Evolutionary conservation across 2,888 invertebrate genomes (phyloP).

Genomic region (Stenoptilia bipunctidactyla): DNA sequence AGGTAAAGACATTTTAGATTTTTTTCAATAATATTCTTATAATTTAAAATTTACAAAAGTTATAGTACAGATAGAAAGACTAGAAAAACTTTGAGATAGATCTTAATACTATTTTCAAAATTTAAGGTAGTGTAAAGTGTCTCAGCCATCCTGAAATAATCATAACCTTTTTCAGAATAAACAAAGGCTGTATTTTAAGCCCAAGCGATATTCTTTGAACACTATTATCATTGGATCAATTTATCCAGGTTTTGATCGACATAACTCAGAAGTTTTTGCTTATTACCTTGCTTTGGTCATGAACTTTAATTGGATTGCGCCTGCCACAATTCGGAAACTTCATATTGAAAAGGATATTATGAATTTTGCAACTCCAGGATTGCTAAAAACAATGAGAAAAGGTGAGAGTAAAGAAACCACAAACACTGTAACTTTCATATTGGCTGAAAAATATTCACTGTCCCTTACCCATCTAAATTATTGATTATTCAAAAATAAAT

Average conservation of each 20-base stretch:
- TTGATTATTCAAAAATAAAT: too few relatives aligned
- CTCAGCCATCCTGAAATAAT: too few relatives aligned
- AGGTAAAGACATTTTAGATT: constrained; percentile 56
- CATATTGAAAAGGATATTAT: constrained; percentile 78
- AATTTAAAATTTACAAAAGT: too few relatives aligned
- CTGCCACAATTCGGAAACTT: constrained; percentile 82
- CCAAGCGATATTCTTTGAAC: constrained; percentile 85
- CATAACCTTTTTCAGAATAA: constrained; percentile 71
- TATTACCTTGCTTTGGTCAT: constrained; percentile 89
- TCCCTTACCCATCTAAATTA: too few relatives aligned
- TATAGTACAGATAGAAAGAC: too few relatives aligned
- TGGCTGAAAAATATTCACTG: too few relatives aligned
- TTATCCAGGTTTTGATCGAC: constrained; percentile 91
- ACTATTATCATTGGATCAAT: constrained; percentile 84
- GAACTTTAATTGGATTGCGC: constrained; percentile 84
- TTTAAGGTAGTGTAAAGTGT: too few relatives aligned
- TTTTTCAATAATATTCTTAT: too few relatives aligned
- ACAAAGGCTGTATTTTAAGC: constrained; percentile 89
- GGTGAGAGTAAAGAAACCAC: constrained; percentile 62
- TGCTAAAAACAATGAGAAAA: constrained; percentile 78
- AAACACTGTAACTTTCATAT: too few relatives aligned
- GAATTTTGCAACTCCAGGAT: constrained; percentile 75
- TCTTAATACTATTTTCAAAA: too few relatives aligned
- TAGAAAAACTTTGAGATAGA: too few relatives aligned
- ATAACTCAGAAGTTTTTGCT: constrained; percentile 91